phyloP scores from a whole-genome alignment of 2,113 vertebrate species.

The Chloropsis cyanopogon region DNA sequence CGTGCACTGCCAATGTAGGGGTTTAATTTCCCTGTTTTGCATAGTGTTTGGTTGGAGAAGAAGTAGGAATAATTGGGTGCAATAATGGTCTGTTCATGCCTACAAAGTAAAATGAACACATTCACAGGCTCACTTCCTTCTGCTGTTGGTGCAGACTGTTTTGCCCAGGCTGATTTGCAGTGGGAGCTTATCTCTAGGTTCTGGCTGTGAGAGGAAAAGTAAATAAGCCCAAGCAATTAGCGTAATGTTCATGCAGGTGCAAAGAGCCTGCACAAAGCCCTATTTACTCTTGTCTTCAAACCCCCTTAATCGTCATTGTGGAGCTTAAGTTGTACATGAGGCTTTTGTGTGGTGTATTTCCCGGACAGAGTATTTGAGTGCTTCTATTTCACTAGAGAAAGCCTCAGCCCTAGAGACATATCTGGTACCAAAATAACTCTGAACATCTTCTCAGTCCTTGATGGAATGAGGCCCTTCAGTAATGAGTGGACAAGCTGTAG shows the following conservation, averaged over 20 bases:
- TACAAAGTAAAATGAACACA: slow-evolving; percentile 27
- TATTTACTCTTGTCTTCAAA: slow-evolving; percentile 30
- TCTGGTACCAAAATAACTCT: slow-evolving; percentile 9
- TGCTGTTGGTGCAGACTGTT: background rate
- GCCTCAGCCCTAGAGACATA: background rate
- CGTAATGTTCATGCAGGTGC: slow-evolving; percentile 24
- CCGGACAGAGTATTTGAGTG: background rate
- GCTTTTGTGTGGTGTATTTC: background rate
- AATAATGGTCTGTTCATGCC: slow-evolving; percentile 13
- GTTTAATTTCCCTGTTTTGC: slow-evolving; percentile 23
- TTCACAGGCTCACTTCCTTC: slow-evolving; percentile 20
- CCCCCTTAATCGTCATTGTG: background rate
- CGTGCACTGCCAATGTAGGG: background rate
- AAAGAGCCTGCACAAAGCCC: slow-evolving; percentile 23
- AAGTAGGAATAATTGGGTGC: slow-evolving; percentile 28
- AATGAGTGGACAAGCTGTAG: background rate
- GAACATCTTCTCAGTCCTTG: background rate
- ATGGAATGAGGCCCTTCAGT: background rate
- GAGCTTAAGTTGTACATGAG: background rate
- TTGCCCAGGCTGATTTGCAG: slow-evolving; percentile 22
- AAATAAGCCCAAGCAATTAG: slow-evolving; percentile 53
- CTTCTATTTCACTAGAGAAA: background rate
- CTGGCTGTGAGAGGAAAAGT: slow-evolving; percentile 23
- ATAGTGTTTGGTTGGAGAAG: slow-evolving; percentile 17
- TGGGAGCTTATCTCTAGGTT: slow-evolving; percentile 35